Conservation (phyloP, 2,888 invertebrate genomes). For the Mermis nigrescens region DNA sequence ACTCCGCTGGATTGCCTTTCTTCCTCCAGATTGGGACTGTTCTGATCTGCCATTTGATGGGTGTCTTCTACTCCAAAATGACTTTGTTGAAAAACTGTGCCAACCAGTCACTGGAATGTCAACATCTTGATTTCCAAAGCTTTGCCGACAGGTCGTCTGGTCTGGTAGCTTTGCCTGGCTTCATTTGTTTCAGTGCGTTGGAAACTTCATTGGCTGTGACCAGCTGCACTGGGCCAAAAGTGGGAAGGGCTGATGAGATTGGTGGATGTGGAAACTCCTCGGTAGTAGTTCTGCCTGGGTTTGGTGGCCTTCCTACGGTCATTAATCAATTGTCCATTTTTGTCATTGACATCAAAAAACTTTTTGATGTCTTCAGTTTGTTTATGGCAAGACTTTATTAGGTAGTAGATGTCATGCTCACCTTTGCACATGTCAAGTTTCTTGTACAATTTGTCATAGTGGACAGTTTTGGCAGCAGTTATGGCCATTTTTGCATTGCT, state of each 20-base stretch:
- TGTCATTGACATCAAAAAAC: neutral
- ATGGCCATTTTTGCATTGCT: no score
- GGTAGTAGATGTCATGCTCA: neutral
- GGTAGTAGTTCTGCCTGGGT: neutral
- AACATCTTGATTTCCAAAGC: neutral
- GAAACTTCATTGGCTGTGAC: neutral
- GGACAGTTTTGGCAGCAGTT: neutral
- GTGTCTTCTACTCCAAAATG: neutral
- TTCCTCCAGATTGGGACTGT: neutral
- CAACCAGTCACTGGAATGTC: no score
- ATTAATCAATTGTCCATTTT: neutral
- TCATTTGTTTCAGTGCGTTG: neutral
- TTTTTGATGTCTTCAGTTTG: neutral
- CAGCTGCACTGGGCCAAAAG: neutral
- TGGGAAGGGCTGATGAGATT: neutral
- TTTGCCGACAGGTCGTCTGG: conserved; percentile 4
- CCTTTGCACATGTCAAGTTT: neutral
- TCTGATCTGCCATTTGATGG: neutral
- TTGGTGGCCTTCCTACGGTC: neutral
- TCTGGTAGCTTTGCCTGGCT: conserved; percentile 5
- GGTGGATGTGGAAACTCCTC: conserved; percentile 4
- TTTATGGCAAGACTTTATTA: neutral
- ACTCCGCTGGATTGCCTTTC: conserved; percentile 1
- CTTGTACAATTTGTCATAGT: neutral
- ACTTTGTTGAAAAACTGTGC: conserved; percentile 3